Evolutionary conservation across 1,140 invertebrate genomes (phyloP), one percentile per base, ranked within the genome.

Genomic region (Nilaparvata lugens): DNA sequence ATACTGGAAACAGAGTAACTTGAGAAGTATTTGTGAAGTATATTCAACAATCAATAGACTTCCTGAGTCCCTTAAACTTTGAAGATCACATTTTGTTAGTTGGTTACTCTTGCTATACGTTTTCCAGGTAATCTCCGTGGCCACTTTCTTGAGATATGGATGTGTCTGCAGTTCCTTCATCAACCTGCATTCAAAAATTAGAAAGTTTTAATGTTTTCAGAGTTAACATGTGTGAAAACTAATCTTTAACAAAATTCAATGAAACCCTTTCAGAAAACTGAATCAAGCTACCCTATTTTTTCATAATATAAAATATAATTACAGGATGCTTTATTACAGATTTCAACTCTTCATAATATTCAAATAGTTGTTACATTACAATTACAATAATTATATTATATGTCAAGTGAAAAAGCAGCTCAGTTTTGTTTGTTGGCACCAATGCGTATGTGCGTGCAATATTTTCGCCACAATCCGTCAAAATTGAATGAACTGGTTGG

Each of bases 111-210:
- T 48, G 14, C 21, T 48, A 61, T 4, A 61, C 13, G 45, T 61
- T 52, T 43, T 62, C 61, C 16, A 54, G 25, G 21, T 62, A 57
- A 45, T 62, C 61, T 19, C 61, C 56, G 24, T 62, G 43, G 7
- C 56, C 56, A 38, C 61, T 62, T 13, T 28, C 56, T 62, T 62
- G 56, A 16, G 61, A 62, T 14, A 62, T 40, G 6, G 61, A 52
- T 14, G 56, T 24, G 45, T 62, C 61, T 14, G 43, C 51, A 53
- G 61, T 62, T 43, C 42, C 54, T 23, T 62, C 61, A 58, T 62
- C 61, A 51, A 54, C 52, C 52, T 31, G 9, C 1, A 25, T 2
- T 48, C 2, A 23, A 18, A 54, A 24, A 54, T 24, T 11, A 16
- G 16, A 54, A 14, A 14, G 19, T 16, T 7, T 52, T 52, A 6